Conservation (phyloP, 2,113 vertebrate genomes). For the Quiscalus mexicanus region DNA sequence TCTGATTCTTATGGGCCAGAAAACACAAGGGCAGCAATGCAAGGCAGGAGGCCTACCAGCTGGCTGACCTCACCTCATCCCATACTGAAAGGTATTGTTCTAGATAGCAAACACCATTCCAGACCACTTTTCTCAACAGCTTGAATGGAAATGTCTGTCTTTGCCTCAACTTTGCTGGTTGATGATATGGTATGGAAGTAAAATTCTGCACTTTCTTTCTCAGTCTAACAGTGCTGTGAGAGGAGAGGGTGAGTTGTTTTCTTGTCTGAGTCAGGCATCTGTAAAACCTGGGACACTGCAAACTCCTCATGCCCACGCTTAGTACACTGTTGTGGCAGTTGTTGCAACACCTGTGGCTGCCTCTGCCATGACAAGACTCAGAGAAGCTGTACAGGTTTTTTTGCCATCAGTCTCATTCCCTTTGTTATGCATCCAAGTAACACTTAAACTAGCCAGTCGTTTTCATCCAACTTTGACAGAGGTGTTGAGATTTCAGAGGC, state of each 20-base stretch:
- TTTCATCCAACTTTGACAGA: not conserved
- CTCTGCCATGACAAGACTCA: not conserved
- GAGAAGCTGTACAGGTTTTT: not conserved
- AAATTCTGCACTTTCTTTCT: not conserved
- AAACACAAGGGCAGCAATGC: not conserved
- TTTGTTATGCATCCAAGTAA: not conserved
- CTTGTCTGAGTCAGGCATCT: not conserved
- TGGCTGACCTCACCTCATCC: slow-evolving; percentile 73
- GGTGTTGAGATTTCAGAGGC: not conserved
- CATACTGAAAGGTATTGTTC: slow-evolving; percentile 81
- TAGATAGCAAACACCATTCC: not conserved
- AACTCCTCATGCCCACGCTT: not conserved
- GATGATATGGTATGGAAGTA: not conserved
- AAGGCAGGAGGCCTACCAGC: slow-evolving; percentile 26
- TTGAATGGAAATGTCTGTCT: not conserved
- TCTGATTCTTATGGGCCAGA: slow-evolving; percentile 17
- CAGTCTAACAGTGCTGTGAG: not conserved
- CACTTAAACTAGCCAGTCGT: not conserved
- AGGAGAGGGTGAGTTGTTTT: not conserved
- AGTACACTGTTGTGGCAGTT: not conserved
- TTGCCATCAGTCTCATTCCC: not conserved
- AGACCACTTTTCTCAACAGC: not conserved
- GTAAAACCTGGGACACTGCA: not conserved
- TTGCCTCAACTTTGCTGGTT: not conserved
- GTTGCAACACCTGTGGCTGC: not conserved